phyloP scores from a whole-genome alignment of 1,140 invertebrate species.

The Philotrypesis tridentata region DNA sequence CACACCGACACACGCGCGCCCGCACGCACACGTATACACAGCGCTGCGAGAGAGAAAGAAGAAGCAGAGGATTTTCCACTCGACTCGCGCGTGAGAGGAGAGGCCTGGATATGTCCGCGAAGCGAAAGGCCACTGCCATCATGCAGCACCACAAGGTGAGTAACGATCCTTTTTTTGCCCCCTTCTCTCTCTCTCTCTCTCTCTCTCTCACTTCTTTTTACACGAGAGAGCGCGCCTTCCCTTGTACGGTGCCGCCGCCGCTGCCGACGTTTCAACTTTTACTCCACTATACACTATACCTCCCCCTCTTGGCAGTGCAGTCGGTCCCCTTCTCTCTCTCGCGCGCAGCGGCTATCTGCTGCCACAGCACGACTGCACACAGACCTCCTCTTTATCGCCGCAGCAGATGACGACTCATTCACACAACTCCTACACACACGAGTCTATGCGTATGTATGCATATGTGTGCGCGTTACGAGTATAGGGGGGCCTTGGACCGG shows the following conservation, averaged over 20 bases:
- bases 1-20: too few species aligned
- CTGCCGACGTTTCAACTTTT: conserved; percentile 48
- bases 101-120: conserved; percentile 75
- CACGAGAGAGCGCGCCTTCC: conserved; percentile 54
- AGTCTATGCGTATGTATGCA: too few species aligned
- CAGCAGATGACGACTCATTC: conserved; percentile 38
- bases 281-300: conserved; percentile 29
- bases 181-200: conserved; percentile 19
- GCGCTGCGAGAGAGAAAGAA: too few species aligned
- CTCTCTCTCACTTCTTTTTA: conserved; percentile 19
- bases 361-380: conserved; percentile 18
- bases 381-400: conserved; percentile 38
- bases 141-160: conserved; percentile 78
- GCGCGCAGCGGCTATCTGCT: conserved; percentile 37
- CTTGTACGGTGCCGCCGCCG: conserved; percentile 52
- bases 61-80: conserved; percentile 55
- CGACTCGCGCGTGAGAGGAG: conserved; percentile 56
- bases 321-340: conserved; percentile 24
- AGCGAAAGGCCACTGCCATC: conserved; percentile 77
- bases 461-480: background rate
- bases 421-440: conserved; percentile 30
- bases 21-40: too few species aligned
- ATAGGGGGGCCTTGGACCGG: background rate
- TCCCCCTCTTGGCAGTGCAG: conserved; percentile 2
- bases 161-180: conserved; percentile 53